Base-by-base conservation (phyloP, 1,140 invertebrate genomes). In the Laupala kohalensis region DNA sequence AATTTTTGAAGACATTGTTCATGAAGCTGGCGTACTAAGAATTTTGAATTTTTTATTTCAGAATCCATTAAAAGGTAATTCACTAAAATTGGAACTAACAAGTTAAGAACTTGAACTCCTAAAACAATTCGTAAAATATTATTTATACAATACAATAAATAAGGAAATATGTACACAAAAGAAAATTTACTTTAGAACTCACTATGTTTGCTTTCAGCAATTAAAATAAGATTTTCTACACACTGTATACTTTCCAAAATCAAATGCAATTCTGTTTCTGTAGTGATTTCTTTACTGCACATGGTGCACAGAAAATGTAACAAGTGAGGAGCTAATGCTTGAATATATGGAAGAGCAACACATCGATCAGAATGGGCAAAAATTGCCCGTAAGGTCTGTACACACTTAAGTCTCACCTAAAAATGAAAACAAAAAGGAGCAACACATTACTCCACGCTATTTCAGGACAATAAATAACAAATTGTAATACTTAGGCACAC, bases 21-120 rank as follows among this genome's bases (percentile, higher is more conserved):
- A 81, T 97, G 94, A 23, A 97, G 83, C 69, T 85, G 83, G 25
- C 86, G 81, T 66, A 85, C 84, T 76, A 87, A 86, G 76, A 89
- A 85, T 68, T 87, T 86, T 53, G 87, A 83, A 28, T 84, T 82
- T 67, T 84, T 80, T 28, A 90, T 77, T 74, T 86, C 85, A 69
- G 86, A 84, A 13, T 84, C 85, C 75, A 93, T 90, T 71, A 91
- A 81, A 70, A 98, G 81, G 78, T 90, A 93, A 75, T 90, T 92
- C 24, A 97, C 92, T 74, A 97, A 83, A 66, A 96, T 89, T 37
- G 95, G 94, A 74, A 97, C 90, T 62, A 96, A 83, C 67, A 97
- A 82, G 72, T 90, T 90, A 67, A 97, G 81, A 85, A 97, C 88
- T 79, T 95, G 91, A 75, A 95, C 88, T 79, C 93, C 94, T 96